Percentiles rank a stretch among this genome's conserved stretches.
phyloP scores from a whole-genome alignment of 2,888 invertebrate species.

The Brachyopa scutellaris region DNA sequence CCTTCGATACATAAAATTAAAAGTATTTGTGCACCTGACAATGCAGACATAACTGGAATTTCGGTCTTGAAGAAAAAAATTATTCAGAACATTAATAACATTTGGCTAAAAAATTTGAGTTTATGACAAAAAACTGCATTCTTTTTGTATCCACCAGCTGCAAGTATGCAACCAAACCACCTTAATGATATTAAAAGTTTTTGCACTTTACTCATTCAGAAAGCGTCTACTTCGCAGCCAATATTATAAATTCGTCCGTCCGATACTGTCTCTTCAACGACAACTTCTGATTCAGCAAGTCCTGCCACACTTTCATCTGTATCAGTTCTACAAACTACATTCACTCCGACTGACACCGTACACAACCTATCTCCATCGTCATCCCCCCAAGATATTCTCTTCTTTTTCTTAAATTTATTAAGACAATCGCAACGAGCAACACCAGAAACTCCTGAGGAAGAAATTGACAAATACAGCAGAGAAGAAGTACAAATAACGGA shows the following conservation, averaged over 20 bases:
- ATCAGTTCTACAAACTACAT: not conserved
- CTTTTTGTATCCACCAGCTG: conserved; percentile 55
- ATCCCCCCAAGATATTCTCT: conserved; percentile 30
- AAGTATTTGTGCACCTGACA: conserved; percentile 47
- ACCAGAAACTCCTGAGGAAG: conserved; percentile 35
- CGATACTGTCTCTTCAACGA: conserved; percentile 5
- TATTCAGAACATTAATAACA: not conserved
- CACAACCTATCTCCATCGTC: conserved; percentile 2
- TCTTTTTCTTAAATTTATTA: conserved; percentile 54
- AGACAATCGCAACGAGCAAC: not conserved
- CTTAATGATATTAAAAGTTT: conserved; percentile 37
- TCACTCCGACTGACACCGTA: not conserved
- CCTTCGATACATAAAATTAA: conserved; percentile 60
- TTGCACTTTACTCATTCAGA: conserved; percentile 41
- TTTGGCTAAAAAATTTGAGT: conserved; percentile 46
- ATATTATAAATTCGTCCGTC: not conserved
- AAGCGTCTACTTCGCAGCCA: conserved; percentile 17
- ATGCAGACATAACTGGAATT: conserved; percentile 29
- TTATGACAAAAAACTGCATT: conserved; percentile 55
- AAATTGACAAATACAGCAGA: conserved; percentile 52
- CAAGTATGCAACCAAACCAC: conserved; percentile 41
- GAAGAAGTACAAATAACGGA: conserved; percentile 43
- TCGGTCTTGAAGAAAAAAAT: conserved; percentile 35
- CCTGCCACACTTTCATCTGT: not conserved
- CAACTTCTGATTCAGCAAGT: conserved; percentile 3